These are phyloP conservation scores for Nothoprocta perdicaria DNA, from an alignment of 2,113 vertebrate genomes.

Conservation along the genomic window DNA sequence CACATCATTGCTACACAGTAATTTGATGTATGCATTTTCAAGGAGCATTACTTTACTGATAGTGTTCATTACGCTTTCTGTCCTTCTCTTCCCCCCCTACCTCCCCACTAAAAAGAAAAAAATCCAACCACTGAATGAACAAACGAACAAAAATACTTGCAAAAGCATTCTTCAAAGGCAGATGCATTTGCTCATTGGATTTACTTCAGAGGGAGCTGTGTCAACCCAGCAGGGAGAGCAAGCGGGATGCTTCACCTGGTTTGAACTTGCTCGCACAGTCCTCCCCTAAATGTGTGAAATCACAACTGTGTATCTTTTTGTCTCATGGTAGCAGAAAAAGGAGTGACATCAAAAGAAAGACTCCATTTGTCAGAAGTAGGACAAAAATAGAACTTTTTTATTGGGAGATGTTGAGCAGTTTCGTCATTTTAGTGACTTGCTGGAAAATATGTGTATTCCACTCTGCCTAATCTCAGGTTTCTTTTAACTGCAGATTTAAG, in stretches of 20 bases:
- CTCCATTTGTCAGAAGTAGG: not conserved
- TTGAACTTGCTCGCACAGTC: accelerated
- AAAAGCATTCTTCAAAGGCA: not conserved
- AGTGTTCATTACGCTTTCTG: not conserved
- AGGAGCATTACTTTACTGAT: not conserved
- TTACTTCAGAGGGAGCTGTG: not conserved
- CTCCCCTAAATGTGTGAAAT: not conserved
- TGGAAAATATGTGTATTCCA: not conserved
- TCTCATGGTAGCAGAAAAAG: not conserved
- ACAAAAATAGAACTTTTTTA: not conserved
- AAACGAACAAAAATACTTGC: not conserved
- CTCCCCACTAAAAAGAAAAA: not conserved
- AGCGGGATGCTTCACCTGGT: not conserved
- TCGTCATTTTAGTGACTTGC: not conserved
- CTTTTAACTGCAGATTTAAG: not conserved
- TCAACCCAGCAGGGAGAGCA: not conserved
- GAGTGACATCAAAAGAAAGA: not conserved
- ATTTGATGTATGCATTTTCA: not conserved
- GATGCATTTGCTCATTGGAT: not conserved
- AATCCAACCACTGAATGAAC: not conserved
- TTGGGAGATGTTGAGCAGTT: not conserved
- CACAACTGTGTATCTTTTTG: not conserved
- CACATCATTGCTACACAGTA: not conserved
- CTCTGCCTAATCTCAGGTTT: not conserved
- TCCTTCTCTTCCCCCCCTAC: not conserved